Conservation (phyloP, 2,888 invertebrate genomes). For the Apodemia zela region DNA sequence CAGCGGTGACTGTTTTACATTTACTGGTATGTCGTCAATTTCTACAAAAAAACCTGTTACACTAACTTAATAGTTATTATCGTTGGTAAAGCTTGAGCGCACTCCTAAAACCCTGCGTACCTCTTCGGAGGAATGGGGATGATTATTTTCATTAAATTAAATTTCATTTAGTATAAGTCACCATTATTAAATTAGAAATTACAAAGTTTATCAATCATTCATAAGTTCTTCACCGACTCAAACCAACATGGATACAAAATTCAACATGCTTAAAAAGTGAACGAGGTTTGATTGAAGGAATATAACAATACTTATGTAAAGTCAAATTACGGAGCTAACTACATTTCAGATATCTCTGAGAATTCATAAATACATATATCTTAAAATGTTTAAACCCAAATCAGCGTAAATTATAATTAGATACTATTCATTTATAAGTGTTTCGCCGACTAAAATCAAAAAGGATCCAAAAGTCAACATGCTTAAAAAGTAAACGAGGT, state of each 20-base stretch:
- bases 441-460: not conserved
- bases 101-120: too few relatives aligned
- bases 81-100: too few relatives aligned
- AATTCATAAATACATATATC: slow-evolving; percentile 42
- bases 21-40: too few relatives aligned
- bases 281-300: slow-evolving; percentile 38
- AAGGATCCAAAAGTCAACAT: slow-evolving; percentile 4
- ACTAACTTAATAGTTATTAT: too few relatives aligned
- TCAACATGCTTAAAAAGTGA: slow-evolving; percentile 6
- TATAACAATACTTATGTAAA: slow-evolving; percentile 49
- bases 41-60: too few relatives aligned
- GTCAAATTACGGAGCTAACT: slow-evolving; percentile 68
- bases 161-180: too few relatives aligned
- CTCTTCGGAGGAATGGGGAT: too few relatives aligned
- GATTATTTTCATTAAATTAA: too few relatives aligned
- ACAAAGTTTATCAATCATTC: too few relatives aligned
- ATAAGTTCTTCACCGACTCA: not conserved
- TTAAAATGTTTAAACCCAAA: slow-evolving; percentile 79
- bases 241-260: not conserved
- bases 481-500: slow-evolving; percentile 15
- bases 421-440: slow-evolving; percentile 22
- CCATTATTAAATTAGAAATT: too few relatives aligned
- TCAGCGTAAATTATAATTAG: slow-evolving; percentile 80
- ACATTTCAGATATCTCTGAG: slow-evolving; percentile 48
- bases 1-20: too few relatives aligned